phyloP scores from a whole-genome alignment of 2,797 vertebrate species.

The Platalea minor region DNA sequence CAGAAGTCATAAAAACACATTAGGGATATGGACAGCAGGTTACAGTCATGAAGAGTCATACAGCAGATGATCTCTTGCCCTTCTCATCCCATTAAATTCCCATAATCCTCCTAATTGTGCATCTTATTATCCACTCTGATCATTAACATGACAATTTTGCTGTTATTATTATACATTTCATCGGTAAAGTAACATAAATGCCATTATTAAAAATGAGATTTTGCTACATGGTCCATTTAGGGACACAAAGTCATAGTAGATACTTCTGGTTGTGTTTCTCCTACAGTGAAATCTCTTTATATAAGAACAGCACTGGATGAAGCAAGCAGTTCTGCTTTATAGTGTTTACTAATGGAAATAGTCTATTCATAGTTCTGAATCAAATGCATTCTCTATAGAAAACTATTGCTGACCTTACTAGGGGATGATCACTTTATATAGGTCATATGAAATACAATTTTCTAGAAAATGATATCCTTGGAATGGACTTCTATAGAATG shows the following conservation, averaged over 20 bases:
- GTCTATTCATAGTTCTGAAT: background rate
- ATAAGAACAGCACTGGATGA: background rate
- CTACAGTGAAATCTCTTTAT: background rate
- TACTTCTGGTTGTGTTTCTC: background rate
- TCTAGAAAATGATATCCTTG: background rate
- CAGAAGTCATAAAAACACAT: conserved; percentile 12
- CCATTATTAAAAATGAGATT: conserved; percentile 35
- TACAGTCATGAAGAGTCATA: background rate
- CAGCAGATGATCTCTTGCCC: conserved; percentile 19
- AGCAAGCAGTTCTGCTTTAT: background rate
- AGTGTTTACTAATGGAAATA: background rate
- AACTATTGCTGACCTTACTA: background rate
- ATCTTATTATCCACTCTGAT: conserved; percentile 25
- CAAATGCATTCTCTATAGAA: background rate
- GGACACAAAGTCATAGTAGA: background rate
- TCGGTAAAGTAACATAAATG: background rate
- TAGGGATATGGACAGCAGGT: conserved; percentile 1
- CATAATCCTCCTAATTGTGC: conserved; percentile 40
- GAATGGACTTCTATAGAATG: background rate
- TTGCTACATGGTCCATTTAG: background rate
- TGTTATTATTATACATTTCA: conserved; percentile 12
- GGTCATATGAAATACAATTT: background rate
- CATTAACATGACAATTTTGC: conserved; percentile 35
- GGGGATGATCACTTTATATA: background rate
- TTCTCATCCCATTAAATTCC: conserved; percentile 36